phyloP scores from a whole-genome alignment of 2,888 invertebrate species.

The Clanis bilineata region DNA sequence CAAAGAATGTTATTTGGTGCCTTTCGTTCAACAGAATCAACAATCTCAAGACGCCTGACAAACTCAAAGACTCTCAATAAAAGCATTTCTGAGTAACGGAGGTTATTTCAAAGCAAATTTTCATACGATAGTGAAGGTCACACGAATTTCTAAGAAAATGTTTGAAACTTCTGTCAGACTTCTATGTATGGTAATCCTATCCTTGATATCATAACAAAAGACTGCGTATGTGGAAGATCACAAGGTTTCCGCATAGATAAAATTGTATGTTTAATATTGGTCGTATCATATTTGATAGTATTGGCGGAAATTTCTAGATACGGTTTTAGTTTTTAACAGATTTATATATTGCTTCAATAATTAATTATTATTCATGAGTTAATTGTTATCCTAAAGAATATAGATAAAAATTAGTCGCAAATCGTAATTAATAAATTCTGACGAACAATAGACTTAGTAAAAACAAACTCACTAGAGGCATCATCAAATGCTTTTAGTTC shows the following conservation, averaged over 20 bases:
- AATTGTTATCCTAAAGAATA: too few relatives aligned
- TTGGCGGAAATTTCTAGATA: neutral
- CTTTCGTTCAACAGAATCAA: neutral
- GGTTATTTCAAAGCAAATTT: neutral
- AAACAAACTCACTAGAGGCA: too few relatives aligned
- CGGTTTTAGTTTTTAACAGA: too few relatives aligned
- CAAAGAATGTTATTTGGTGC: conserved; percentile 1
- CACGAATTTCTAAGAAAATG: neutral
- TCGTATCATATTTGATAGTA: neutral
- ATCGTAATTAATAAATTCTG: too few relatives aligned
- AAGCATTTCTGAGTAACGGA: neutral
- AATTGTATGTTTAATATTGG: neutral
- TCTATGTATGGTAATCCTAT: neutral
- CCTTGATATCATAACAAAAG: neutral
- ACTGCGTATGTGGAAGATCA: neutral
- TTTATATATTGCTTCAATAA: too few relatives aligned
- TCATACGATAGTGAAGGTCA: neutral
- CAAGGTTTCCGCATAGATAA: neutral
- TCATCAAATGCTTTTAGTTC: too few relatives aligned
- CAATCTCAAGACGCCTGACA: neutral
- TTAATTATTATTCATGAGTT: too few relatives aligned
- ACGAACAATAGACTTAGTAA: too few relatives aligned
- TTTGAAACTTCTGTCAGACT: neutral
- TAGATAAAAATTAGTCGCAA: too few relatives aligned
- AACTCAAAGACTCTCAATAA: neutral